Base-by-base conservation (phyloP, 37 sponge, comb jelly and placozoan genomes). In the Agelas oroides region DNA sequence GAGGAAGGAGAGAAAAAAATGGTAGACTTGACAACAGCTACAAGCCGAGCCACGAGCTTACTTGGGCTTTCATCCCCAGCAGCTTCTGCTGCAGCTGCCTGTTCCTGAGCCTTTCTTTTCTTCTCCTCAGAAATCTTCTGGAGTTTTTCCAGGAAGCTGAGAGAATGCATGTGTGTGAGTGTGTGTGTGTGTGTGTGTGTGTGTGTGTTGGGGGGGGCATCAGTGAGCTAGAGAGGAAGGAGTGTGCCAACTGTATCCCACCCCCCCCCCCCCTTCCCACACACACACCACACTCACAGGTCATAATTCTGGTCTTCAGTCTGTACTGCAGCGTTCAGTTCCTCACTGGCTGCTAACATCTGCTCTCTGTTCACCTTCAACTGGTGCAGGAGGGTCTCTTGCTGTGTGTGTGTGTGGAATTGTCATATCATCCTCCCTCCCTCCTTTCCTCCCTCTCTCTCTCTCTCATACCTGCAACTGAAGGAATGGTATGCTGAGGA, bases 401-500 rank as follows among this genome's bases (percentile, higher is more conserved):
- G 91, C 92, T 94, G 38, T 16, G 46, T 46, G 46, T 46, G 46
- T 46, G 77, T 28, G 54, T 54, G 34, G 65, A 8, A 65, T 39
- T 46, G 6, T 8, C 46, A 46, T 46, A 3, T 8, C 46, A 46
- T 46, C 46, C 46, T 12, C 8, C 46, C 46, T 12, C 46, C 46
- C 46, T 8, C 46, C 46, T 8, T 8, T 8, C 46, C 46, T 8
- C 46, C 46, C 46, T 8, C 46, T 8, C 46, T 8, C 24, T 53
- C 36, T 39, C 18, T 24, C n/a, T 39, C 35, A 34, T 11, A 93
- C 95, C 94, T 97, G 98, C 61, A 97, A 60, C 71, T 93, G 91
- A 5, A 97, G 89, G 68, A 95, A 97, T 8, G 98, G 98, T 0
- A 97, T 57, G 58, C 97, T 97, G 65, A 97, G 87, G 69, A 95